Evolutionary conservation across 1,140 invertebrate species (phyloP), one percentile per base, ranked within the genome.

Genomic region (Conus betulinus): DNA sequence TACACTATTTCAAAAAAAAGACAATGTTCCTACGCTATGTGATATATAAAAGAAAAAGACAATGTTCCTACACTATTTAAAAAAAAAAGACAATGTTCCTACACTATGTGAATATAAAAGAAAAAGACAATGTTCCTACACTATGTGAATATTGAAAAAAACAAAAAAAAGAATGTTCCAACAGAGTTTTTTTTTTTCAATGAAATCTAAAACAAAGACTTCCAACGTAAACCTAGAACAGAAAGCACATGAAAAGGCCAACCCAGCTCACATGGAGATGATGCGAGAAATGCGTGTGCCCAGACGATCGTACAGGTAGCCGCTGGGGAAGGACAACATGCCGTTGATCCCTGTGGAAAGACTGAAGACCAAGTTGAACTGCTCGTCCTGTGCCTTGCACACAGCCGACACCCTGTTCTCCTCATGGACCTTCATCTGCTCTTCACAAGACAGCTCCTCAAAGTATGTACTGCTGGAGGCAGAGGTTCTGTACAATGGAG

Each of bases 361-460:
- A 17, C 88, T 89, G 74, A 90, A 91, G 60, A 91, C 83, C 25
- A 90, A 67, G 76, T 90, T 90, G 83, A 91, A 91, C 53, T 88
- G 86, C 39, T 89, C 85, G 67, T 91, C 91, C 74, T 89, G 88
- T 13, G 85, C 23, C 39, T 81, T 39, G 57, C 89, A 91, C 23
- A 82, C 27, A 39, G 23, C 81, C 10, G 63, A 84, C 25, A 27
- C 57, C 51, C 87, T 53, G 17, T 84, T 39, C 27, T 88, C 39
- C 71, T 52, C n/a, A 20, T n/a, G 81, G 25, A 67, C 74, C 57
- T 60, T 7, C n/a, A 84, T 84, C 53, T 84, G 53, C 55, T 84
- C 82, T 23, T 84, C 57, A n/a, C 82, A 84, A n/a, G 82, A 27
- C n/a, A 60, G 57, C 8, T 63, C n/a, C 17, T 60, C 20, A 20